A percentile compares a stretch with the other conserved stretches of the same genome.
phyloP scores from a whole-genome alignment of 37 sponge, comb jelly and placozoan species.

The Halichondria panicea region DNA sequence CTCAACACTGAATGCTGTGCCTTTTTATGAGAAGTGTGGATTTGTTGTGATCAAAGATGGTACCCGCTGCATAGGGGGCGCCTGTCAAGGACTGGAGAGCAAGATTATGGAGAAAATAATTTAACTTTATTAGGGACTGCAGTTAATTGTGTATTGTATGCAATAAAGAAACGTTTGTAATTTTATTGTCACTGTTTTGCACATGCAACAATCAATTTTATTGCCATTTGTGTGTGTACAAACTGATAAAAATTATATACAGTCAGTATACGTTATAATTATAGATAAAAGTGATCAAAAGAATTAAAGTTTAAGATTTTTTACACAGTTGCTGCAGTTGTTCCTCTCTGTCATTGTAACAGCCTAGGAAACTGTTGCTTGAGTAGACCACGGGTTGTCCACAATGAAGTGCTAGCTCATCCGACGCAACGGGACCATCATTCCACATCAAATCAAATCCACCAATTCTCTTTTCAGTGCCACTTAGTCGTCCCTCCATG shows the following conservation, averaged over 20 bases:
- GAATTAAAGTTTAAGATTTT: neutral
- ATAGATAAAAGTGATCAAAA: neutral
- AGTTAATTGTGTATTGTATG: too few species aligned
- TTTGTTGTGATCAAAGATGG: neutral
- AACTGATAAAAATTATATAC: neutral
- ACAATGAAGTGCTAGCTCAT: conserved; percentile 85
- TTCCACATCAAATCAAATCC: conserved; percentile 99
- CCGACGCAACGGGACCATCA: conserved; percentile 94
- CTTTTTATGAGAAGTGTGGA: conserved; percentile 17
- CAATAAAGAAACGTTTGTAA: too few species aligned
- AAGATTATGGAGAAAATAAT: conserved; percentile 5
- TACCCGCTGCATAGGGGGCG: neutral
- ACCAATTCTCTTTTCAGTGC: conserved; percentile 93
- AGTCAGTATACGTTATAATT: neutral
- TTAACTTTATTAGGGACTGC: too few species aligned
- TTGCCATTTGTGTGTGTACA: neutral
- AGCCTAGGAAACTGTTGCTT: conserved; percentile 92
- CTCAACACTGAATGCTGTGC: conserved; percentile 13
- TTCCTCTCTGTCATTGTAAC: conserved; percentile 72
- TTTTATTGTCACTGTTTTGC: neutral
- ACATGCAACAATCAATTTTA: neutral
- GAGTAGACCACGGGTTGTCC: conserved; percentile 83
- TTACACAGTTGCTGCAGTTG: conserved; percentile 74
- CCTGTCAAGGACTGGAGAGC: too few species aligned
- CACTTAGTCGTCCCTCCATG: conserved; percentile 90